Evolutionary conservation across 1,140 invertebrate species (phyloP), one percentile per base, ranked within the genome.

Genomic region (Papilio polyxenes): DNA sequence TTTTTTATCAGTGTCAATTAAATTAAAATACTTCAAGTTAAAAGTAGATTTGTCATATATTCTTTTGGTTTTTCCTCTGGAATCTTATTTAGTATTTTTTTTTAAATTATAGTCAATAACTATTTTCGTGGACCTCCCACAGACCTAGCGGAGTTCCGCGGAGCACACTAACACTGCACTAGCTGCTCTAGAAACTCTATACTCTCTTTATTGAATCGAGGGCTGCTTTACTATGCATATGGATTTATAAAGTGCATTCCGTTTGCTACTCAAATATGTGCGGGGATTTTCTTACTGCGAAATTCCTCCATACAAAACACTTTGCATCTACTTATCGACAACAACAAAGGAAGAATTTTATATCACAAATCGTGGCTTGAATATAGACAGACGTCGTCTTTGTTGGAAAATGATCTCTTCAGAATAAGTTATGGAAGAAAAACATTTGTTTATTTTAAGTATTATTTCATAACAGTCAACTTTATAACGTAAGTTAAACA

Each of bases 311-410:
- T 65, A 65, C 56, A 69, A 80, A 80, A 80, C 59, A 80, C 62
- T 79, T 79, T 80, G 78, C 78, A 49, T 80, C 53, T 59, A 9
- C 53, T 62, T 78, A 78, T 78, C 76, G 76, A 20, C 5, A 75
- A 37, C 76, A 31, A 62, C 76, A 78, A 78, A 78, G 76, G 76
- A 44, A 31, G 51, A 78, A 62, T 78, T 78, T 59, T 62, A 62
- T 59, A 78, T 51, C 51, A 53, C 23, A 56, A 59, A 59, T 17
- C 56, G 76, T 31, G 9, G 31, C 20, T 78, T 78, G 76, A 62
- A 78, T 59, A 78, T 59, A 78, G 31, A 78, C 76, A 78, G 44
- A 76, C 48, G 20, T 10, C 48, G 6, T 53, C 76, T 62, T 77
- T 77, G 51, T 62, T 77, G 75, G 20, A 31, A 78, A 78, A 78